Base-by-base conservation (phyloP, 2,797 vertebrate genomes). In the Malacoctenus gilli region DNA sequence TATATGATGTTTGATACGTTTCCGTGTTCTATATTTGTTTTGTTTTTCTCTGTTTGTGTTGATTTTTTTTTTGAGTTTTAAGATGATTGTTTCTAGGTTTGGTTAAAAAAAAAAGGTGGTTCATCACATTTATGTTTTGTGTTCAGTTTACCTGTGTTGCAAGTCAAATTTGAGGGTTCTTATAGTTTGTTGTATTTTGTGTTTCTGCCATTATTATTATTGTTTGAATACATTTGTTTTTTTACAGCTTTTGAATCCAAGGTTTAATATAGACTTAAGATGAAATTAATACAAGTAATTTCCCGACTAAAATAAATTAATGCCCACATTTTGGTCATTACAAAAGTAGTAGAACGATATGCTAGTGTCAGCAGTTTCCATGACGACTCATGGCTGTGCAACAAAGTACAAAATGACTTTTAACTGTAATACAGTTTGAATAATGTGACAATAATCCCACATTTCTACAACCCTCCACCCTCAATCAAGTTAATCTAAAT, bases 1-100 rank as follows among this genome's bases (percentile, higher is more conserved):
- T 65, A 19, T 80, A 52, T 75, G 53, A 43, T 51, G 53, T 77
- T 48, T 67, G 66, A 77, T 46, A 67, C 61, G 40, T 64, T 79
- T 36, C 16, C 38, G 40, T 54, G 31, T 77, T 47, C 12, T 54
- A 41, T 73, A 42, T 61, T 64, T 55, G 13, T 41, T 36, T 69
- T 70, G 51, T 37, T 44, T 14, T 14, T 8, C 66, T 75, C 59
- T 14, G 56, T 59, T 46, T 20, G 1, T 49, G 30, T 63, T 28
- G 25, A 7, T 61, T 65, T 59, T 23, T 25, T 20, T 62, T 62
- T 68, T 18, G 57, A 41, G 28, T 64, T 77, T 53, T 40, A 38
- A 13, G 20, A 31, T 13, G 11, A 25, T 12, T 13, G 21, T 34
- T 20, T 20, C 55, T 35, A 74, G 58, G 68, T 59, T 60, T 76